Conservation (phyloP, 2,797 vertebrate genomes). For the Heteromormyrus szaboi region DNA sequence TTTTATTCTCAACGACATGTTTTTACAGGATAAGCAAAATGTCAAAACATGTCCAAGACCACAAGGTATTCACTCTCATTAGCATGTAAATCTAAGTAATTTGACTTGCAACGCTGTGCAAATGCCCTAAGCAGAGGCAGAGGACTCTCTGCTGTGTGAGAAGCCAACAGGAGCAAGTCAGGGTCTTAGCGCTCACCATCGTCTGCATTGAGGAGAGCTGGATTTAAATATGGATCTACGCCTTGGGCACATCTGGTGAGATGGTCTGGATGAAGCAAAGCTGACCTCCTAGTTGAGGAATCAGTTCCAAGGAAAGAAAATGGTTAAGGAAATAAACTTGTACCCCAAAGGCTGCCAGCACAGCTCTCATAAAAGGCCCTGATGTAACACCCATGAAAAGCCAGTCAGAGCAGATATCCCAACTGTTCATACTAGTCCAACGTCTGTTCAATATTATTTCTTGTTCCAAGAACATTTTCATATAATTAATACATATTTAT, state of each 20-base stretch:
- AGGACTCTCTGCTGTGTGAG: background rate
- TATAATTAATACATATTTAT: background rate
- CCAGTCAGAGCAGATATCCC: background rate
- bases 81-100: constrained; percentile 9
- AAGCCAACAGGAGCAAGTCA: background rate
- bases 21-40: background rate
- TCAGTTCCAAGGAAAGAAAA: background rate
- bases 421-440: background rate
- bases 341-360: background rate
- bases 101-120: background rate
- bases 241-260: background rate
- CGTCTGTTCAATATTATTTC: background rate
- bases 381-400: background rate
- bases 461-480: background rate
- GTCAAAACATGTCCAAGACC: background rate
- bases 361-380: background rate
- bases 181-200: background rate
- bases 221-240: background rate
- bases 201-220: background rate
- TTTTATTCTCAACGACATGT: background rate
- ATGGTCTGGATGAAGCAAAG: background rate
- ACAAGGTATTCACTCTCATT: constrained; percentile 6
- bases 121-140: background rate
- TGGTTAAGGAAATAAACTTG: background rate
- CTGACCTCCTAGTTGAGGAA: background rate